Evolutionary conservation across 1,140 invertebrate genomes (phyloP).

Genomic region (Aethina tumida): DNA sequence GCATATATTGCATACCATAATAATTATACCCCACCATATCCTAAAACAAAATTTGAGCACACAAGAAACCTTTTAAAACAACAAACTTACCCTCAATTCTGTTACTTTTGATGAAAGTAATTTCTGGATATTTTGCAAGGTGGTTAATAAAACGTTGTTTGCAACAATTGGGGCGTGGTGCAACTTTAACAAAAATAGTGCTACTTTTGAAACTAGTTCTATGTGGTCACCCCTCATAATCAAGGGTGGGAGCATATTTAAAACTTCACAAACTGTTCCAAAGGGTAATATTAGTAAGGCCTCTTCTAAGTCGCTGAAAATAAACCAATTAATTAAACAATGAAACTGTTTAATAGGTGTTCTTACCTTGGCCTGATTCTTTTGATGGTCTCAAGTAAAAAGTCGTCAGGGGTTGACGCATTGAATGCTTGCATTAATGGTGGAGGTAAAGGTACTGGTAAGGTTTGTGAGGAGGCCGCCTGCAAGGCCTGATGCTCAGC

Average conservation of each 20-base stretch:
- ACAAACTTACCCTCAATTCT: slow-evolving; percentile 49
- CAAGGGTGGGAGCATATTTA: slow-evolving; percentile 59
- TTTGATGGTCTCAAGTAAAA: slow-evolving; percentile 68
- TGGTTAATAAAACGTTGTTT: slow-evolving; percentile 54
- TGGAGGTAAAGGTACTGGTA: slow-evolving; percentile 42
- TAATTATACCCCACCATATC: slow-evolving; percentile 83
- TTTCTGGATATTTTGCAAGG: slow-evolving; percentile 56
- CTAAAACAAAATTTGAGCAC: slow-evolving; percentile 39
- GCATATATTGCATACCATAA: slow-evolving; percentile 68
- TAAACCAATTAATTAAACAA: slow-evolving; percentile 1
- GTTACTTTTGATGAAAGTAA: slow-evolving; percentile 47
- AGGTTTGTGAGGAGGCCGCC: slow-evolving; percentile 25
- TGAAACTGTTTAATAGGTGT: neutral
- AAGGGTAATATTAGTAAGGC: slow-evolving; percentile 79
- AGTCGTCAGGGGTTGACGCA: slow-evolving; percentile 62
- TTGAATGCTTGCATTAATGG: slow-evolving; percentile 72
- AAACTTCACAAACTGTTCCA: slow-evolving; percentile 65
- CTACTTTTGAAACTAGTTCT: slow-evolving; percentile 66
- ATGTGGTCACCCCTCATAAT: slow-evolving; percentile 54
- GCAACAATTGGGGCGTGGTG: slow-evolving; percentile 77
- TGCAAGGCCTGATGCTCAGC: slow-evolving; percentile 34
- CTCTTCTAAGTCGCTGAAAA: slow-evolving; percentile 80
- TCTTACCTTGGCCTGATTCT: slow-evolving; percentile 61
- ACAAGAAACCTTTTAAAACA: slow-evolving; percentile 3
- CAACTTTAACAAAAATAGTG: slow-evolving; percentile 71